Evolutionary conservation across 2,113 vertebrate species (phyloP).

Genomic region (Saimiri boliviensis): DNA sequence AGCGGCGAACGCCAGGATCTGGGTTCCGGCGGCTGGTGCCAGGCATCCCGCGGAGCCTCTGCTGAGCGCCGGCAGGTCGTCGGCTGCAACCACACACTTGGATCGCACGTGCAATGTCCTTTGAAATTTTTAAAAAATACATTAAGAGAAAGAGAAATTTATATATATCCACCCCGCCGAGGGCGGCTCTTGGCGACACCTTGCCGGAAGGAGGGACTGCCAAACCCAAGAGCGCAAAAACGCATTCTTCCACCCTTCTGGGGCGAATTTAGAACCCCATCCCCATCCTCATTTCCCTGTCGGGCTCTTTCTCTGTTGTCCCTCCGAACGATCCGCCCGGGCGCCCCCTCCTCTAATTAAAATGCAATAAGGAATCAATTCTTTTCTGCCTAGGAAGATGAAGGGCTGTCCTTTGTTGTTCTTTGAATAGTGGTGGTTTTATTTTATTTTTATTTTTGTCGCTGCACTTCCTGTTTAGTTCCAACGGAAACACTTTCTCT

Average conservation of each 20-base stretch:
- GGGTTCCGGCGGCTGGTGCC: background rate
- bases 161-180: constrained; percentile 41
- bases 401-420: background rate
- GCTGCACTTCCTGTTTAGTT: constrained; percentile 64
- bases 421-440: background rate
- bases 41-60: background rate
- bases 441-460: constrained; percentile 41
- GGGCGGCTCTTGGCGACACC: background rate
- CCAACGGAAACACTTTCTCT: constrained; percentile 28
- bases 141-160: constrained; percentile 75
- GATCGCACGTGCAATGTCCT: constrained; percentile 82
- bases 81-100: constrained; percentile 62
- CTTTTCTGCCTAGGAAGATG: constrained; percentile 3
- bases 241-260: constrained; percentile 30
- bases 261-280: constrained; percentile 7
- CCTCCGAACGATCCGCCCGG: too few relatives aligned
- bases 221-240: background rate
- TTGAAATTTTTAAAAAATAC: constrained; percentile 70
- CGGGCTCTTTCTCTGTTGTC: background rate
- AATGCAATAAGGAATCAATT: constrained; percentile 61
- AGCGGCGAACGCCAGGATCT: background rate
- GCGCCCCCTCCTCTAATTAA: background rate
- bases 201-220: background rate
- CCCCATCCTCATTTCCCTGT: background rate
- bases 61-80: background rate